These are phyloP conservation scores for Crocallis elinguaria DNA, from an alignment of 2,888 invertebrate genomes.

Conservation along the genomic window DNA sequence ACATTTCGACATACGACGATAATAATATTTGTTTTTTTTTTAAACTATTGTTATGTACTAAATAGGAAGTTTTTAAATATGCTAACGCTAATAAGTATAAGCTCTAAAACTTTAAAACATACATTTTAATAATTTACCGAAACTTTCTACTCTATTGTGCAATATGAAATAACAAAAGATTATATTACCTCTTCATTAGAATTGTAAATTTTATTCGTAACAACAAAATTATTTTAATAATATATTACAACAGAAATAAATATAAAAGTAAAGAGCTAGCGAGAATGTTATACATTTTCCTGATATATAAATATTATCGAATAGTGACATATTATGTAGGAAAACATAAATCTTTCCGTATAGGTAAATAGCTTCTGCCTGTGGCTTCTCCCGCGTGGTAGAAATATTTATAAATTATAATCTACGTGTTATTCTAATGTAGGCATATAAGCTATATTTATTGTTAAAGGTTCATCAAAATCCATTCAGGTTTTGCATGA, in stretches of 20 bases:
- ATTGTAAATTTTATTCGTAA: background rate
- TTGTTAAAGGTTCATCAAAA: too few species aligned
- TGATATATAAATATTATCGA: background rate
- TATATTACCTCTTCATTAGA: background rate
- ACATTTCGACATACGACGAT: too few species aligned
- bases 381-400: too few species aligned
- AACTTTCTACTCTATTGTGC: slow-evolving; percentile 7
- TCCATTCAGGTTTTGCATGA: too few species aligned
- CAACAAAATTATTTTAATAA: background rate
- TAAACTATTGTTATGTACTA: too few species aligned
- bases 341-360: background rate
- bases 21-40: too few species aligned
- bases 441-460: too few species aligned
- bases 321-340: too few species aligned
- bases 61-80: background rate
- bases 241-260: background rate
- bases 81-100: background rate
- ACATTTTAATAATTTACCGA: too few species aligned
- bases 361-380: too few species aligned
- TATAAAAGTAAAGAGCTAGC: background rate
- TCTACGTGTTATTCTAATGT: too few species aligned
- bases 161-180: slow-evolving; percentile 1
- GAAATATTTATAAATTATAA: too few species aligned
- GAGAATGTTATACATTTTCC: slow-evolving; percentile 2
- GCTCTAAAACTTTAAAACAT: background rate